phyloP scores from a whole-genome alignment of 2,113 vertebrate genomes.

The Gymnocephalus cernua region DNA sequence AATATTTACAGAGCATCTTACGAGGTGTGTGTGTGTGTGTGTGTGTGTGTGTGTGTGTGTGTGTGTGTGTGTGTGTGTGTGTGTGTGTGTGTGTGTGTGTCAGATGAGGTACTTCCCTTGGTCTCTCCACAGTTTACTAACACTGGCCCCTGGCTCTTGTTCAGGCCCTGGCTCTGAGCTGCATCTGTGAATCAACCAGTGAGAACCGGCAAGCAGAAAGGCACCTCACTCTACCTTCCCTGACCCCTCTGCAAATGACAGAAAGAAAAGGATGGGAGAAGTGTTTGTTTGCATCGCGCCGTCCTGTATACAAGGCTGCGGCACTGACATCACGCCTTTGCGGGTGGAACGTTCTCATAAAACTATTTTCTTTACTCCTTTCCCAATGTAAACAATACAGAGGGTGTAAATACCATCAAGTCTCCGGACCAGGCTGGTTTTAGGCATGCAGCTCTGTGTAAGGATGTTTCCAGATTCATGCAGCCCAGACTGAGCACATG shows the following conservation, averaged over 20 bases:
- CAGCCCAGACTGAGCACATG: neutral
- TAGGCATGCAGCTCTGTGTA: constrained; percentile 26
- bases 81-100: constrained; percentile 35
- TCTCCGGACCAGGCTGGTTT: neutral
- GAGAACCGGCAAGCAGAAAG: neutral
- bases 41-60: constrained; percentile 32
- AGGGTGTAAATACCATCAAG: constrained; percentile 52
- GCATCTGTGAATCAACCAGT: constrained; percentile 50
- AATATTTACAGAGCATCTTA: constrained; percentile 83
- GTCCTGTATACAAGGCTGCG: constrained; percentile 38
- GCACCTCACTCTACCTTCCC: constrained; percentile 5
- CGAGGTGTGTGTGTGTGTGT: constrained; percentile 55
- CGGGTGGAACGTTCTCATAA: constrained; percentile 60
- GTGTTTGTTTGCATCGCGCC: constrained; percentile 58
- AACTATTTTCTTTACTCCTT: constrained; percentile 63
- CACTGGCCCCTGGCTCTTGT: constrained; percentile 55
- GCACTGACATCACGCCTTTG: constrained; percentile 56
- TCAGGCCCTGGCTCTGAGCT: constrained; percentile 34
- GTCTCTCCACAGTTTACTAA: constrained; percentile 71
- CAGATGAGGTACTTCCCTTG: constrained; percentile 69
- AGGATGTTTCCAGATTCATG: constrained; percentile 41
- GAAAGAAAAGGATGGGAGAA: constrained; percentile 34
- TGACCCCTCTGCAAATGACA: constrained; percentile 18
- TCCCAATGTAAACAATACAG: constrained; percentile 64
- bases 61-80: constrained; percentile 19